Base-by-base conservation (phyloP, 2,797 vertebrate species). In the Sebastes itinus region DNA sequence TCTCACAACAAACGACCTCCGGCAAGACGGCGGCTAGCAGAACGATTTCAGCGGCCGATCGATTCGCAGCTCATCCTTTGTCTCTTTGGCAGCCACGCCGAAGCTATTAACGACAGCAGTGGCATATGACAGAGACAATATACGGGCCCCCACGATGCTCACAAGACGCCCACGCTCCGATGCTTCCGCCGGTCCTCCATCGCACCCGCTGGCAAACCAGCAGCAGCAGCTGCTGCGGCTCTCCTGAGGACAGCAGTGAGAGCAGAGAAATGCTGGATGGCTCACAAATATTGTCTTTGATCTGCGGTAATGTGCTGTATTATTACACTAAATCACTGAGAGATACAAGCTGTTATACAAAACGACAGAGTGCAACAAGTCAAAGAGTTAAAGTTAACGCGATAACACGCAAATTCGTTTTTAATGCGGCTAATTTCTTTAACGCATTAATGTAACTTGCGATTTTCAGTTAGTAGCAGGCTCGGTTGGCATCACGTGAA, bases 71-170 rank as follows among this genome's bases (percentile, higher is more conserved):
- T 85, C 22, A 54, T 63, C 72, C 23, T 66, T 68, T 13, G 75
- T 81, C 68, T 67, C 55, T 74, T 54, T 79, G 68, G 62, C 84
- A 87, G 71, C 71, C 27, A 23, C n/a, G 3, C 25, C n/a, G 27
- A 25, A 69, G 83, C 38, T 80, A 88, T 90, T 88, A 89, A 65
- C n/a, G 14, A 66, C 13, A 35, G 75, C 59, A 54, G 13, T 55
- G 72, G 65, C 81, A 68, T 59, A 78, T 75, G 87, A 88, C 81
- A 20, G 83, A 88, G 62, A 85, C 81, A 78, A 87, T 79, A 27
- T 49, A 18, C 7, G 4, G 72, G 82, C 11, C 70, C 83, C 82
- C 59, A 16, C 42, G 61, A 81, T 35, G 65, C 82, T 75, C 52
- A 3, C 46, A 2, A 5, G 68, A 78, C 72, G 60, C 86, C 91